Evolutionary conservation across 2,113 vertebrate species (phyloP), one percentile per base, ranked within the genome.

Genomic region (Trochalopteron elliotii): DNA sequence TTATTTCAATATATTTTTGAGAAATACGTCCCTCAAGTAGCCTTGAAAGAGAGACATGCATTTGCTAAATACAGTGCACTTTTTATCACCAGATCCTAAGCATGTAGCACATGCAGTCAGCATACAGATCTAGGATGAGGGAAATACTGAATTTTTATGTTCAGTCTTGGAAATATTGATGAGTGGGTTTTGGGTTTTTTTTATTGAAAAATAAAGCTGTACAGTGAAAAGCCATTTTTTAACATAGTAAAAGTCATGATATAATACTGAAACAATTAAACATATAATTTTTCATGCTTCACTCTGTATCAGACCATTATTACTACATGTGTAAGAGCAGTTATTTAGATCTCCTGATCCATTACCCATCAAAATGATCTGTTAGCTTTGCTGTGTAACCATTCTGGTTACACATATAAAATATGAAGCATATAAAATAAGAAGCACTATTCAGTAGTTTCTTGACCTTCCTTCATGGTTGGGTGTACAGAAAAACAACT

Each of bases 101-200:
- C 11, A 78, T 7, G 27, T 44, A 49, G 42, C 27, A 49, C 9
- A 31, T 61, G 12, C 6, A 52, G 21, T 67, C n/a, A 77, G 55
- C 40, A n/a, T 37, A 65, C 1, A 1, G 20, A 40, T 42, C 15
- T 45, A 70, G 35, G 49, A 69, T 44, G 40, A 70, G 27, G 39
- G 31, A 90, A 93, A 79, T 31, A 49, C 25, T 80, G 6, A 33
- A 59, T 45, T 87, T 94, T 74, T 64, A 22, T 61, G 17, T 50
- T 65, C 12, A 23, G 30, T 83, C n/a, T 19, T n/a, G 30, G 15
- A 91, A 28, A 53, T 75, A 59, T 1, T 61, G 31, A 20, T 79
- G 25, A 8, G 6, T 57, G 18, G 10, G 8, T 8, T 28, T 40
- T 21, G 11, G 9, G 4, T 0, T 31, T 21, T 40, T 49, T 56